Conservation (phyloP, 2,113 vertebrate genomes). For the Marmota monax region DNA sequence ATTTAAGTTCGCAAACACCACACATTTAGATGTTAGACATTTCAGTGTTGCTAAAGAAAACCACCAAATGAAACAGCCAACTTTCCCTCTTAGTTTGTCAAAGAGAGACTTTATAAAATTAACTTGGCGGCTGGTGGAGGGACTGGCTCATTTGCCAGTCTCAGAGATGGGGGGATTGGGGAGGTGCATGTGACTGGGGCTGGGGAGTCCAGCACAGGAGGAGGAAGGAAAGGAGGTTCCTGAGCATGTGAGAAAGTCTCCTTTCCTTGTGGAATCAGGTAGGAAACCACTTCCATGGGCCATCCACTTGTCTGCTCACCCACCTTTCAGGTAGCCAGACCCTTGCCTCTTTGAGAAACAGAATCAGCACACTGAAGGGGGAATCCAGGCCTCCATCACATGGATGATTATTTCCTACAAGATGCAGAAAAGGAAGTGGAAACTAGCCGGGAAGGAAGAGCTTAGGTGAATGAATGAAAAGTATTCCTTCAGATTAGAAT, state of each 20-base stretch:
- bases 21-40: constrained; percentile 80
- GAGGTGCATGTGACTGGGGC: neutral
- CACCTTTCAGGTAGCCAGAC: neutral
- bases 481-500: neutral
- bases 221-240: neutral
- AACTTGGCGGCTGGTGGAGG: constrained; percentile 64
- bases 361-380: too few species aligned
- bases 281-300: accelerated
- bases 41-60: constrained; percentile 81
- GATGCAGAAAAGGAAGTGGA: neutral
- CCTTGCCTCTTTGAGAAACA: neutral
- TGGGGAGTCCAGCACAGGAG: neutral
- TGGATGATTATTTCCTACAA: neutral
- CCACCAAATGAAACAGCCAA: constrained; percentile 72
- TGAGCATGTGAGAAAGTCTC: neutral
- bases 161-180: neutral
- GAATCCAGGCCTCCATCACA: neutral
- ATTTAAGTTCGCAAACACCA: constrained; percentile 80
- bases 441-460: neutral
- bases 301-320: neutral
- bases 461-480: neutral
- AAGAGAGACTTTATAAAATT: constrained; percentile 74
- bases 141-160: constrained; percentile 77
- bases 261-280: neutral
- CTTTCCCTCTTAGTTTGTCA: constrained; percentile 76